These are phyloP conservation scores for Craterocephalus amniculus DNA, from an alignment of 2,797 vertebrate genomes.

Conservation along the genomic window DNA sequence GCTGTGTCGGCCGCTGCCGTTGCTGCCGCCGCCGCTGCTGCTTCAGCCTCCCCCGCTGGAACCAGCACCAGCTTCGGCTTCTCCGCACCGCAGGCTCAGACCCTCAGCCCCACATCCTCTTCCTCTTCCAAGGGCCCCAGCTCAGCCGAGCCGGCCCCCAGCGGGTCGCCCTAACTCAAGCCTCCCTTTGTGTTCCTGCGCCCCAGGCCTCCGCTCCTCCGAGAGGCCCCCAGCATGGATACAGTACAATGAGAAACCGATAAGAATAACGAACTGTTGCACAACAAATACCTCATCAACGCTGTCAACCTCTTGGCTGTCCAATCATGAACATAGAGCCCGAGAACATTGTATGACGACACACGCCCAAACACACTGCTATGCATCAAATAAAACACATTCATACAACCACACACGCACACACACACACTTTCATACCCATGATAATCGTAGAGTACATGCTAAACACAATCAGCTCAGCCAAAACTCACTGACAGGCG, in stretches of 20 bases:
- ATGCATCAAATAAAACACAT: slow-evolving; percentile 61
- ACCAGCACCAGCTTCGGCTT: slow-evolving; percentile 83
- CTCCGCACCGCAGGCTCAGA: slow-evolving; percentile 77
- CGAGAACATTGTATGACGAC: slow-evolving; percentile 58
- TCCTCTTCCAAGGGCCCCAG: slow-evolving; percentile 92
- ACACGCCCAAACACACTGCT: slow-evolving; percentile 64
- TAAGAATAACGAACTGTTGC: slow-evolving; percentile 80
- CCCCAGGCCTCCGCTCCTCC: slow-evolving; percentile 52
- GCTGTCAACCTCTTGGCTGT: slow-evolving; percentile 80
- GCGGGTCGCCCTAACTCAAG: slow-evolving; percentile 88
- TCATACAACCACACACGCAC: slow-evolving; percentile 37
- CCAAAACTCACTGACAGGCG: slow-evolving; percentile 83
- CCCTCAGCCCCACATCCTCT: slow-evolving; percentile 86
- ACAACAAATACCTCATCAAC: slow-evolving; percentile 85
- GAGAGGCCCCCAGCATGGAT: slow-evolving; percentile 66
- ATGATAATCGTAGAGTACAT: slow-evolving; percentile 61
- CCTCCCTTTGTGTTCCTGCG: slow-evolving; percentile 34
- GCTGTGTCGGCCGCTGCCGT: slow-evolving; percentile 55
- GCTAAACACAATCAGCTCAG: slow-evolving; percentile 85
- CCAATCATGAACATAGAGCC: slow-evolving; percentile 70
- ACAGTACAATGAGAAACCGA: slow-evolving; percentile 73
- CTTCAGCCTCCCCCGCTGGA: slow-evolving; percentile 77
- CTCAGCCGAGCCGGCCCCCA: slow-evolving; percentile 89
- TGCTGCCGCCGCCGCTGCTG: slow-evolving; percentile 37
- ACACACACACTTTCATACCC: slow-evolving; percentile 32